These are phyloP conservation scores for Pipa parva DNA, from an alignment of 2,113 vertebrate genomes.

Conservation along the genomic window DNA sequence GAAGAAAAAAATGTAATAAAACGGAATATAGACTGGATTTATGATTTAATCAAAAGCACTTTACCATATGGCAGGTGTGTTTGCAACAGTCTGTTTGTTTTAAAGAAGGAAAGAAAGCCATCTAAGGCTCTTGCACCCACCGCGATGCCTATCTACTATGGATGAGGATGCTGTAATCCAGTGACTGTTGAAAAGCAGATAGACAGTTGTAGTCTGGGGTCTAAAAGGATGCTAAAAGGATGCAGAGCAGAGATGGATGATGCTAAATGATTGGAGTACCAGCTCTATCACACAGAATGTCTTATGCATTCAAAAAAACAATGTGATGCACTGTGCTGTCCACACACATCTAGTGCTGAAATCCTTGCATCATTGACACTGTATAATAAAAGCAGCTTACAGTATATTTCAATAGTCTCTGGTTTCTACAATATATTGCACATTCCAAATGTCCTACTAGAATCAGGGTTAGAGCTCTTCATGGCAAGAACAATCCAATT, in stretches of 20 bases:
- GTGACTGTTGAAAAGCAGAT: constrained; percentile 46
- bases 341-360: constrained; percentile 49
- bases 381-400: background rate
- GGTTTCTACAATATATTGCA: background rate
- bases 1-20: constrained; percentile 75
- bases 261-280: constrained; percentile 4
- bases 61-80: constrained; percentile 73
- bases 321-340: constrained; percentile 42
- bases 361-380: background rate
- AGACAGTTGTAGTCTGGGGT: background rate
- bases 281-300: background rate
- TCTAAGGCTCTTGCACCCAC: constrained; percentile 45
- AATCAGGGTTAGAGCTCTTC: no score
- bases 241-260: background rate
- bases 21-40: constrained; percentile 63
- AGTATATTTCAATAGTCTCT: background rate
- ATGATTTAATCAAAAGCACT: constrained; percentile 74
- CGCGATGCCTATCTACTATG: constrained; percentile 27
- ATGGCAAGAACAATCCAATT: no score
- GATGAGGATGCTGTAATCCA: constrained; percentile 60
- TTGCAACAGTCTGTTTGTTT: constrained; percentile 71
- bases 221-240: background rate
- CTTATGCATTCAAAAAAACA: background rate
- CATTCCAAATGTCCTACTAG: background rate
- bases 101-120: constrained; percentile 50